Base-by-base conservation (phyloP, 2,888 invertebrate genomes). In the Spatulosminthurus flaviceps region DNA sequence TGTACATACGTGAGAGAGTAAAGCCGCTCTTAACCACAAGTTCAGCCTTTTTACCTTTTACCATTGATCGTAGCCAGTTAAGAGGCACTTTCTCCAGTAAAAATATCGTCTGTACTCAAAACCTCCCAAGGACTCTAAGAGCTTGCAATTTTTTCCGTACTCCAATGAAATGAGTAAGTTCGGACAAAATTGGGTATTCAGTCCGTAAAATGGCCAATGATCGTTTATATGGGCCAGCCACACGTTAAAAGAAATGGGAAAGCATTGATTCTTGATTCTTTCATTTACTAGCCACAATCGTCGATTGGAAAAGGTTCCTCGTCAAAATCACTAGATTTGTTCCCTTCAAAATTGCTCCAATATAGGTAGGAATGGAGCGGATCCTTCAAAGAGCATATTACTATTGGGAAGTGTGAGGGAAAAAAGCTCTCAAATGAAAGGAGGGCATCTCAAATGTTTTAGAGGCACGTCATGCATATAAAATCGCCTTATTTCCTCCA, bases 391-490 rank as follows among this genome's bases (percentile, higher is more conserved):
- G 16, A 22, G 22, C 9, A 60, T n/a, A 60, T 13, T 60, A 60
- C 60, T 60, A 26, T 2, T 24, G 0, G 16, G 13, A 69, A 28
- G 28, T 69, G 69, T 69, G 24, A n/a, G 16, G 4, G 4, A n/a
- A 64, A 21, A 7, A 29, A 41, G 41, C 19, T 29, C 34, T n/a
- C 41, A 34, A 34, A 34, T 70, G 70, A 21, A 21, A 29, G 21
- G 42, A 7, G 66, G 41, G 66, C 19, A 66, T 66, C 24, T 80
- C 21, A 77, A 80, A 80, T 80, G 77, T 26, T 80, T 71, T 42
- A 22, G 22, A 61, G 73, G 79, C 82, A 81, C 81, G 82, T 81
- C 81, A 82, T 82, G 82, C 82, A 82, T 82, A 81, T 75, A 81
- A 81, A 34, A 81, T 74, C 78, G 77, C 74, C 79, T 29, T 69